A percentile compares a stretch with the other conserved stretches of the same genome.
Evolutionary conservation across 1,140 invertebrate species (phyloP).

Genomic region (Drosophila varians): DNA sequence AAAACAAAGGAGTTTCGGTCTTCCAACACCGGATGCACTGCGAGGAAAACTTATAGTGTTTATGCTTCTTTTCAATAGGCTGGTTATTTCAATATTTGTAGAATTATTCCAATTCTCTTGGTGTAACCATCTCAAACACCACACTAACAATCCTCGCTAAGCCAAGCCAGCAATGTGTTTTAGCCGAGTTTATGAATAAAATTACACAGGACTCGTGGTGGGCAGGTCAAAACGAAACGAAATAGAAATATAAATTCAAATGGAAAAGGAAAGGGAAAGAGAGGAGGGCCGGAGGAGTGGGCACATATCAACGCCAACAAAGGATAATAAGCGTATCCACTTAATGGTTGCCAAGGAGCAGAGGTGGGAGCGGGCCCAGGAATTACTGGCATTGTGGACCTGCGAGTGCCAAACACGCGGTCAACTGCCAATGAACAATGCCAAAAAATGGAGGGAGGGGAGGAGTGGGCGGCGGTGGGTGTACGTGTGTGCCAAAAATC

Average conservation of each 20-base stretch:
- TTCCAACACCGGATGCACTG: conserved; percentile 11
- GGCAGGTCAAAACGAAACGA: conserved; percentile 4
- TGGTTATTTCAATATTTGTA: too few species aligned
- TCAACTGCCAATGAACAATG: conserved; percentile 71
- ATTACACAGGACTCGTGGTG: conserved; percentile 53
- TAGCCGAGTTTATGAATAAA: conserved; percentile 76
- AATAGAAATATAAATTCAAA: neutral
- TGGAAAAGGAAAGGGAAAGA: neutral
- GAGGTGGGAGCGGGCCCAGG: conserved; percentile 34
- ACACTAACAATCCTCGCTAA: conserved; percentile 16
- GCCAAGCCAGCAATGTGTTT: conserved; percentile 53
- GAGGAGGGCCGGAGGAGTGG: neutral
- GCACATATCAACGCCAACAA: conserved; percentile 72
- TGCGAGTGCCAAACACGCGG: conserved; percentile 74
- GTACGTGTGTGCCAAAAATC: conserved; percentile 65
- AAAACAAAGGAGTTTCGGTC: conserved; percentile 43
- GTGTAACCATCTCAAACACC: conserved; percentile 15
- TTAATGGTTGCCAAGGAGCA: conserved; percentile 74
- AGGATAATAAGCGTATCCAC: conserved; percentile 81
- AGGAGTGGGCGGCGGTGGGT: conserved; percentile 16
- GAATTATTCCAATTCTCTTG: too few species aligned
- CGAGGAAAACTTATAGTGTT: neutral
- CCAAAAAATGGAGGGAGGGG: neutral
- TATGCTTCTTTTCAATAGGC: neutral
- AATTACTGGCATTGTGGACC: conserved; percentile 26